Conservation (phyloP, 2,888 invertebrate genomes). For the Vanessa cardui region DNA sequence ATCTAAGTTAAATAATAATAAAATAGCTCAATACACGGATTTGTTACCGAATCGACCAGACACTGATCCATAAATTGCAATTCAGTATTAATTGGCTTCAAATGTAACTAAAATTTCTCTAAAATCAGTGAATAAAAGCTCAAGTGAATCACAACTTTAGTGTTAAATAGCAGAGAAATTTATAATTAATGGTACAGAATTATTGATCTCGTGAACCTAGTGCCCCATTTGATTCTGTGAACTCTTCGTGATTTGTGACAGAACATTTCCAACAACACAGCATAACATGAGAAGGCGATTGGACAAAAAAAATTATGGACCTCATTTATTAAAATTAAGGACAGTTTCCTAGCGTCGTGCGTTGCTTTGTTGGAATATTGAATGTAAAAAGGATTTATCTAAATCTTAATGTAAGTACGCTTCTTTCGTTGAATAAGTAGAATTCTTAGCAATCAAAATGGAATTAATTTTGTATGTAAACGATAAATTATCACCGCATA, state of each 20-base stretch:
- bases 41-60: too few species aligned
- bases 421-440: constrained; percentile 69
- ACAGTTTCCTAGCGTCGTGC: constrained; percentile 68
- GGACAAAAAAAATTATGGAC: constrained; percentile 68
- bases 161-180: background rate
- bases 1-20: too few species aligned
- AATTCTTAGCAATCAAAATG: constrained; percentile 58
- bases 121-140: constrained; percentile 8
- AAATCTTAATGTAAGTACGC: constrained; percentile 64
- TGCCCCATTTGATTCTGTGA: constrained; percentile 49
- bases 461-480: constrained; percentile 53
- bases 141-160: constrained; percentile 7
- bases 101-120: background rate
- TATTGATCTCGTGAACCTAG: constrained; percentile 40
- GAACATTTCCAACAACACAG: constrained; percentile 48
- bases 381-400: constrained; percentile 53
- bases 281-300: constrained; percentile 79
- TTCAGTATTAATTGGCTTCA: background rate
- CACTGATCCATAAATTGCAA: too few species aligned
- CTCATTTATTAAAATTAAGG: constrained; percentile 54
- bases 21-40: too few species aligned
- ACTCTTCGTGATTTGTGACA: constrained; percentile 41
- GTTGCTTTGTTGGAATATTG: constrained; percentile 72
- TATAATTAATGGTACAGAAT: background rate
- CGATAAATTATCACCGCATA: constrained; percentile 43